Conservation (phyloP, 2,113 vertebrate genomes). For the Lates calcarifer region DNA sequence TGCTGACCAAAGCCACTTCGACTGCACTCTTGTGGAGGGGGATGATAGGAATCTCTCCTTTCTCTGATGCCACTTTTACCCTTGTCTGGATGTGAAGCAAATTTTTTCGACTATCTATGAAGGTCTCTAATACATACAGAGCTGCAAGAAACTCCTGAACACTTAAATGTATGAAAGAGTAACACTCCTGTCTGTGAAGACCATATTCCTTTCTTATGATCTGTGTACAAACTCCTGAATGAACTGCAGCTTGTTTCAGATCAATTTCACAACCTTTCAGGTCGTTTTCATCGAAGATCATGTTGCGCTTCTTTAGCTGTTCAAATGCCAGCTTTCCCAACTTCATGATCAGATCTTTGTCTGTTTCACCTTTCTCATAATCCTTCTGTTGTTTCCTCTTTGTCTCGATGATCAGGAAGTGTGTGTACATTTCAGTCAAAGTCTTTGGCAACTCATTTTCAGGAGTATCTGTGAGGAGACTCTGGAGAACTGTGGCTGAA, state of each 20-base stretch:
- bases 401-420: constrained; percentile 44
- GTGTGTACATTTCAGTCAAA: constrained; percentile 48
- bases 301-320: constrained; percentile 31
- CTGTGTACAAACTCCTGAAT: constrained; percentile 52
- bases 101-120: not conserved
- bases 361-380: constrained; percentile 4
- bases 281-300: constrained; percentile 23
- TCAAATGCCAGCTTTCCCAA: constrained; percentile 53
- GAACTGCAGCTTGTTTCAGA: constrained; percentile 23
- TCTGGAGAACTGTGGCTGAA: constrained; percentile 1
- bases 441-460: constrained; percentile 30
- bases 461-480: not conserved
- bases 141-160: constrained; percentile 59
- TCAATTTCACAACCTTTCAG: constrained; percentile 20
- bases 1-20: not conserved
- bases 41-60: not conserved
- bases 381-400: constrained; percentile 6
- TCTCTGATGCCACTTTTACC: not conserved
- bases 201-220: constrained; percentile 44
- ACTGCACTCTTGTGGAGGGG: constrained; percentile 12
- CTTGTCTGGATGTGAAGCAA: not conserved
- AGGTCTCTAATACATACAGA: constrained; percentile 48
- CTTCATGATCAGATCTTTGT: constrained; percentile 32
- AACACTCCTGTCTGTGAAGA: constrained; percentile 4
- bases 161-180: constrained; percentile 49